Conservation (phyloP, 2,113 vertebrate genomes). For the Psephotus haematonotus region DNA sequence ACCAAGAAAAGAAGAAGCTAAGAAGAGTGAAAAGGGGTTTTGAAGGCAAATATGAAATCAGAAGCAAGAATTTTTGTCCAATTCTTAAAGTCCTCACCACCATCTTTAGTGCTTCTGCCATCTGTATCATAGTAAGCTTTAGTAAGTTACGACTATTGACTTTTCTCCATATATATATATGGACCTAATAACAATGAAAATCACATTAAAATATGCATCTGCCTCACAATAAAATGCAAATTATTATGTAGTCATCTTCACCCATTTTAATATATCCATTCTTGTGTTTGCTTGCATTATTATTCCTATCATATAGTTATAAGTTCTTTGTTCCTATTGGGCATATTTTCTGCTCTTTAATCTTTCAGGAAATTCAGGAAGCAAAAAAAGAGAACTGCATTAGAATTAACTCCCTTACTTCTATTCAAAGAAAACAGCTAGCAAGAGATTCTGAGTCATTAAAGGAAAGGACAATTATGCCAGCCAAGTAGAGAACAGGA, state of each 20-base stretch:
- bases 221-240: background rate
- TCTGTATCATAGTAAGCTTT: background rate
- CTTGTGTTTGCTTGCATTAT: background rate
- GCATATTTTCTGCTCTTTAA: background rate
- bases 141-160: background rate
- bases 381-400: accelerated
- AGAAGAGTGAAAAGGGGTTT: background rate
- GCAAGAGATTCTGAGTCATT: background rate
- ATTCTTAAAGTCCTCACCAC: background rate
- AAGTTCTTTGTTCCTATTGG: background rate
- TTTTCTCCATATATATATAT: background rate
- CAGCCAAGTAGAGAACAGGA: background rate
- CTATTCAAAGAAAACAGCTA: background rate
- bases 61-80: background rate
- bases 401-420: background rate
- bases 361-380: background rate
- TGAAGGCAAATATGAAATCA: background rate
- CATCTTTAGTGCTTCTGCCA: background rate
- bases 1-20: background rate
- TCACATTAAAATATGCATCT: background rate
- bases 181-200: background rate
- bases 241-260: background rate
- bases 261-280: background rate
- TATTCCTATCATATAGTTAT: background rate
- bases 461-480: background rate